These are phyloP conservation scores for Tenthredo notha DNA, from an alignment of 2,888 invertebrate genomes.

Conservation along the genomic window DNA sequence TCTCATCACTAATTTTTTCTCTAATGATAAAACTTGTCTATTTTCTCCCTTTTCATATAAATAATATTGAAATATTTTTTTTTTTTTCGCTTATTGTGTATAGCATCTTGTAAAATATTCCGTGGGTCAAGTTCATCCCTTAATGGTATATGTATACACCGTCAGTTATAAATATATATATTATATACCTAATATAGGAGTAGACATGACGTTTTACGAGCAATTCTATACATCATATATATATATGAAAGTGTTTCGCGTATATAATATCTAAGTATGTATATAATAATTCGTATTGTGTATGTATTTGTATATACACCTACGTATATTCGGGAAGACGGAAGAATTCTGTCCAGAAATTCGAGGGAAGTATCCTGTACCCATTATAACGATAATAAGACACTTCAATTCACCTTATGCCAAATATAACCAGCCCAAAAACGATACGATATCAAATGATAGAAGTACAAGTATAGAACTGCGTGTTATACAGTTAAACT, in stretches of 20 bases:
- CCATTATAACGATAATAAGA: constrained; percentile 5
- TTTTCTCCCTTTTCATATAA: no score
- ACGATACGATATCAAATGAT: constrained; percentile 33
- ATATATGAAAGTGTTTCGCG: not conserved
- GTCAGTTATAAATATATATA: not conserved
- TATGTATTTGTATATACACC: not conserved
- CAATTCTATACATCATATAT: not conserved
- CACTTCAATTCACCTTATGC: constrained; percentile 1
- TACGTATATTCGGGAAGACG: not conserved
- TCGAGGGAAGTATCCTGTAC: not conserved
- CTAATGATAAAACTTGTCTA: no score
- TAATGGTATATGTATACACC: not conserved
- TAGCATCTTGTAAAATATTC: not conserved
- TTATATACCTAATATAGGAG: not conserved
- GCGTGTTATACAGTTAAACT: not conserved
- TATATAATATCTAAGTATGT: not conserved
- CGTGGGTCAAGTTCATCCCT: not conserved
- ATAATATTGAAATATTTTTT: no score
- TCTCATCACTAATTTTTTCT: not conserved
- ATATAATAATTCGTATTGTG: not conserved
- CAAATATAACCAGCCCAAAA: constrained; percentile 25
- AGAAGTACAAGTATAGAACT: constrained; percentile 7
- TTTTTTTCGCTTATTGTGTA: not conserved
- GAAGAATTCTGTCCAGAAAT: not conserved
- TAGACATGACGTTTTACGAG: not conserved